phyloP scores from a whole-genome alignment of 2,797 vertebrate genomes.

The Sebastes taczanowskii region DNA sequence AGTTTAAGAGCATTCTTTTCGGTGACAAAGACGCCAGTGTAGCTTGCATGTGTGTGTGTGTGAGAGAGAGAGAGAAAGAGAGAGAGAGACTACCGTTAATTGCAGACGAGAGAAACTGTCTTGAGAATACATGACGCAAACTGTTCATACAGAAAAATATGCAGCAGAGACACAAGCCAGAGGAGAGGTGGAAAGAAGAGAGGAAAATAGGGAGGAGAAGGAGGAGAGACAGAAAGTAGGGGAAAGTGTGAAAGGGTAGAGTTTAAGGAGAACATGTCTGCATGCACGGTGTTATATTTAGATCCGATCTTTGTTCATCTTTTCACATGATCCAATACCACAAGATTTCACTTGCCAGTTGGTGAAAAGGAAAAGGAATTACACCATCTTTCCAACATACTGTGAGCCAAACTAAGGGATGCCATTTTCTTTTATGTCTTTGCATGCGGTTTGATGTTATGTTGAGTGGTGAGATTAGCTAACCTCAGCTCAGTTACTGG shows the following conservation, averaged over 20 bases:
- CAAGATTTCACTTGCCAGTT: constrained; percentile 3
- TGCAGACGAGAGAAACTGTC: constrained; percentile 56
- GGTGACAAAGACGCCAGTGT: constrained; percentile 49
- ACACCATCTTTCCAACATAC: background rate
- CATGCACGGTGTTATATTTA: constrained; percentile 29
- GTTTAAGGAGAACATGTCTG: constrained; percentile 11
- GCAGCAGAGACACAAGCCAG: constrained; percentile 39
- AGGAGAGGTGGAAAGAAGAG: background rate
- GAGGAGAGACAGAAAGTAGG: background rate
- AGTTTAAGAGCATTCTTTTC: constrained; percentile 64
- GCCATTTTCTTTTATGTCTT: background rate
- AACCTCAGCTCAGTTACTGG: background rate
- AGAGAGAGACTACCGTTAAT: constrained; percentile 41
- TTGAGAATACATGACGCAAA: constrained; percentile 56
- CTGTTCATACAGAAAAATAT: constrained; percentile 54
- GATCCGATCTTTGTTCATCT: background rate
- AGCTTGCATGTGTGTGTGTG: background rate
- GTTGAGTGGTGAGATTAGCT: background rate
- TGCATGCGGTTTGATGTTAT: constrained; percentile 12
- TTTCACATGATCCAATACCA: constrained; percentile 18
- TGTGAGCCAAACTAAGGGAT: background rate
- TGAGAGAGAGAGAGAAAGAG: background rate
- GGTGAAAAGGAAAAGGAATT: background rate
- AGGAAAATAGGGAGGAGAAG: background rate
- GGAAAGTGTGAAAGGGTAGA: background rate